Evolutionary conservation across 35 echinoderm and acorn worm species (phyloP).

Genomic region (Apostichopus californicus): DNA sequence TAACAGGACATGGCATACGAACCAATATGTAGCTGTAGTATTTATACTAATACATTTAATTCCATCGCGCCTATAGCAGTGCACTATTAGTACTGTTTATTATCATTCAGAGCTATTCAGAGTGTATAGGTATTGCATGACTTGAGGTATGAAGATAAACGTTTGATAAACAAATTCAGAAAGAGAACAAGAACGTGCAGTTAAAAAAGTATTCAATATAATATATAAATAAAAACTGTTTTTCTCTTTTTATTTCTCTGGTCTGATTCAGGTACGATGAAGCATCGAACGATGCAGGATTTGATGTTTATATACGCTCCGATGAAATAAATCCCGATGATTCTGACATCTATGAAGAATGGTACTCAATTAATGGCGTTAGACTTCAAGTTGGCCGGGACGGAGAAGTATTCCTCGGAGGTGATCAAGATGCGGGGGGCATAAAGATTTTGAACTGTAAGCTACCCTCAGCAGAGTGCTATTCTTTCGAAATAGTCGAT

Average conservation of each 20-base stretch:
- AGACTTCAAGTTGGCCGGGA: background rate
- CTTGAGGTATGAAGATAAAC: too few species aligned
- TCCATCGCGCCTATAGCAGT: too few species aligned
- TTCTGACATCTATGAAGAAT: conserved; percentile 10
- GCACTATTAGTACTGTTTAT: too few species aligned
- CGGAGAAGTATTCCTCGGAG: background rate
- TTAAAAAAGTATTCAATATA: background rate
- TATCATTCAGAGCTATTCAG: too few species aligned
- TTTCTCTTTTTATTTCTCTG: background rate
- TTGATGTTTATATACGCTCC: conserved; percentile 8
- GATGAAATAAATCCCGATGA: background rate
- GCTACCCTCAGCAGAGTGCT: conserved; percentile 37
- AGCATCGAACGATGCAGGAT: background rate
- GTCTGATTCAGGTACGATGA: conserved; percentile 9
- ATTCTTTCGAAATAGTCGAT: background rate
- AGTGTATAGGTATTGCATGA: too few species aligned
- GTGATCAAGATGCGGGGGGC: background rate
- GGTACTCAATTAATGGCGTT: background rate
- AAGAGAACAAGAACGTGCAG: too few species aligned
- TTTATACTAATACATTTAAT: too few species aligned
- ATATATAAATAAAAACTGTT: background rate
- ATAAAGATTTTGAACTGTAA: background rate
- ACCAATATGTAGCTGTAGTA: too few species aligned
- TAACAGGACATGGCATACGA: too few species aligned
- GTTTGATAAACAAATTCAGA: too few species aligned